Conservation (phyloP, 2,797 vertebrate genomes). For the Simalia tracyae region DNA sequence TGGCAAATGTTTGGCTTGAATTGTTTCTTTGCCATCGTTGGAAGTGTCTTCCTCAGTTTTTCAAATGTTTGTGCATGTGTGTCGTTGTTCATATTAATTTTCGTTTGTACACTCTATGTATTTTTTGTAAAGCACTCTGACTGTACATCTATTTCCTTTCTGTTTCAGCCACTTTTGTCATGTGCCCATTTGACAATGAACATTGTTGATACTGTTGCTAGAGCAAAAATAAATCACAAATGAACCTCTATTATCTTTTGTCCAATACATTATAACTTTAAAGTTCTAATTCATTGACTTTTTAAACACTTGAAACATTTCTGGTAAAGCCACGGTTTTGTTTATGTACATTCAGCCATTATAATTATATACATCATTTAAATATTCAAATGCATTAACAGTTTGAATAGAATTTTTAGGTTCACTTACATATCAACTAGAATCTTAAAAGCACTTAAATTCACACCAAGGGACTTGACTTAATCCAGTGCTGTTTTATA, state of each 20-base stretch:
- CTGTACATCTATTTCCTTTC: not conserved
- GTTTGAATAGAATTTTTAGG: not conserved
- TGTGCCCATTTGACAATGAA: slow-evolving; percentile 44
- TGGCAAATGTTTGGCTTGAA: not conserved
- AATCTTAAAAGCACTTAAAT: not conserved
- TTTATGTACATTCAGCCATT: not conserved
- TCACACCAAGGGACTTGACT: not conserved
- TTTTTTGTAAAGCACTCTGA: not conserved
- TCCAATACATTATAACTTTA: not conserved
- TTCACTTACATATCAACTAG: not conserved
- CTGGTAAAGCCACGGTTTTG: not conserved
- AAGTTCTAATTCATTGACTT: not conserved
- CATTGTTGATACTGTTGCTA: slow-evolving; percentile 41
- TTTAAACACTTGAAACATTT: not conserved
- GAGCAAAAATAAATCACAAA: not conserved
- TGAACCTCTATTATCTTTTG: not conserved
- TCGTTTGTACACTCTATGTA: not conserved
- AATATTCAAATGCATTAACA: not conserved
- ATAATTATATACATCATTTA: not conserved
- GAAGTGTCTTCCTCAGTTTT: slow-evolving; percentile 5
- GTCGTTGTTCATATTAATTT: slow-evolving; percentile 42
- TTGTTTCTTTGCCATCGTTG: slow-evolving; percentile 1
- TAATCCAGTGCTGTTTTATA: not conserved
- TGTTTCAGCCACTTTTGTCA: slow-evolving; percentile 2
- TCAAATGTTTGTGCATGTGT: slow-evolving; percentile 36